phyloP scores from a whole-genome alignment of 2,888 invertebrate species.

The Leptinotarsa juncta region DNA sequence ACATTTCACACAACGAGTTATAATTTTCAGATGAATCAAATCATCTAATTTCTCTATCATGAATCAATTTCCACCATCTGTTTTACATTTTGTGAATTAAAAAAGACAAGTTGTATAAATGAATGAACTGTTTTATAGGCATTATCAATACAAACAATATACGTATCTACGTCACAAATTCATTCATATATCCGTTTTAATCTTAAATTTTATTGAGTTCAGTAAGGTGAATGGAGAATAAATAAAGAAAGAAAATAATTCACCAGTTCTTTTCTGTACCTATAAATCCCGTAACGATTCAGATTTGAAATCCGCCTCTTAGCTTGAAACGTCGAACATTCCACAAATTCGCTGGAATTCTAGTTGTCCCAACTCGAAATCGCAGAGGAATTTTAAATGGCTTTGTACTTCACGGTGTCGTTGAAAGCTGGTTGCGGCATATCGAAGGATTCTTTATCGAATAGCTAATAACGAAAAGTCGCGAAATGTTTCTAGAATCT shows the following conservation, averaged over 20 bases:
- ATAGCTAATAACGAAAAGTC: not conserved
- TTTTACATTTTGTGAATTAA: no score
- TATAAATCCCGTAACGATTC: not conserved
- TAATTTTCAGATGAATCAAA: no score
- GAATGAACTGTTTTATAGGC: no score
- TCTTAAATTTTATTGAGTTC: not conserved
- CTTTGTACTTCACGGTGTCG: conserved; percentile 10
- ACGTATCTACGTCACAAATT: not conserved
- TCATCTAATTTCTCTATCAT: no score
- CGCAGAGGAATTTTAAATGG: conserved; percentile 22
- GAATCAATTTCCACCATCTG: no score
- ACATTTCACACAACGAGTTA: no score
- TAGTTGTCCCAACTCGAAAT: conserved; percentile 9
- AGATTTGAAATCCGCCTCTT: not conserved
- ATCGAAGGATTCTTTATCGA: conserved; percentile 7
- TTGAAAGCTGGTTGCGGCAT: conserved; percentile 6
- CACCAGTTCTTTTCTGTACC: not conserved
- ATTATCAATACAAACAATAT: no score
- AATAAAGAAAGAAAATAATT: not conserved
- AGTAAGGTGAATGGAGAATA: not conserved
- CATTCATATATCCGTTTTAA: not conserved
- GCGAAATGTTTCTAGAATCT: conserved; percentile 7
- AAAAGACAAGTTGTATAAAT: no score
- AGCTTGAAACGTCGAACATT: conserved; percentile 19
- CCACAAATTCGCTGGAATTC: conserved; percentile 15